Conservation (phyloP, 2,113 vertebrate genomes). For the Zosterops japonicus region DNA sequence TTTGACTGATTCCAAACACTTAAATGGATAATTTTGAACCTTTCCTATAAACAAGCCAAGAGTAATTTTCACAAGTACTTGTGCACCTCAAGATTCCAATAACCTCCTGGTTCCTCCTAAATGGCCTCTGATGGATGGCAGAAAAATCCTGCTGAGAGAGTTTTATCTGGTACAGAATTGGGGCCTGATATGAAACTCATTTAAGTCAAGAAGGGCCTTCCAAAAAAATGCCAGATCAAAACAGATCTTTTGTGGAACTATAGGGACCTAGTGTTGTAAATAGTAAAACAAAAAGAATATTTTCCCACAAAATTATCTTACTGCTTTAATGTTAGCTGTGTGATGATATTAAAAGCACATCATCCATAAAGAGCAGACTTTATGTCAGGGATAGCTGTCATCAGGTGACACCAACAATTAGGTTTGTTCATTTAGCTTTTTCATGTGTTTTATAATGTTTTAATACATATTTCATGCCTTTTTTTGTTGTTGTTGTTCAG, state of each 20-base stretch:
- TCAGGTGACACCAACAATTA: not conserved
- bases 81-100: not conserved
- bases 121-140: not conserved
- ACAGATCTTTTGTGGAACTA: not conserved
- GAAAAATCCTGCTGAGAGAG: not conserved
- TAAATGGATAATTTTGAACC: not conserved
- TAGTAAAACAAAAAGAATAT: not conserved
- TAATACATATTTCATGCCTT: not conserved
- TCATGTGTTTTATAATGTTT: not conserved
- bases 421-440: not conserved
- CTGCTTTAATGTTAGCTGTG: not conserved
- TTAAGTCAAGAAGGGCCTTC: not conserved
- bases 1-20: not conserved
- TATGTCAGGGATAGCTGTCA: not conserved
- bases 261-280: not conserved
- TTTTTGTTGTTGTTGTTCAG: not conserved
- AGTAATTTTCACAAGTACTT: not conserved
- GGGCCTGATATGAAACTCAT: not conserved
- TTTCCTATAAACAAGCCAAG: not conserved
- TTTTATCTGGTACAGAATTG: not conserved
- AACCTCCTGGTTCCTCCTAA: not conserved
- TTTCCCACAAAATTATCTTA: not conserved
- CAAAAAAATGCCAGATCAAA: fast-evolving
- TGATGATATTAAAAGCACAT: not conserved
- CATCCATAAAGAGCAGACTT: not conserved